A percentile compares a stretch with the other conserved stretches of the same genome.
Conservation (phyloP, 2,797 vertebrate species). For the Eupleurogrammus muticus region DNA sequence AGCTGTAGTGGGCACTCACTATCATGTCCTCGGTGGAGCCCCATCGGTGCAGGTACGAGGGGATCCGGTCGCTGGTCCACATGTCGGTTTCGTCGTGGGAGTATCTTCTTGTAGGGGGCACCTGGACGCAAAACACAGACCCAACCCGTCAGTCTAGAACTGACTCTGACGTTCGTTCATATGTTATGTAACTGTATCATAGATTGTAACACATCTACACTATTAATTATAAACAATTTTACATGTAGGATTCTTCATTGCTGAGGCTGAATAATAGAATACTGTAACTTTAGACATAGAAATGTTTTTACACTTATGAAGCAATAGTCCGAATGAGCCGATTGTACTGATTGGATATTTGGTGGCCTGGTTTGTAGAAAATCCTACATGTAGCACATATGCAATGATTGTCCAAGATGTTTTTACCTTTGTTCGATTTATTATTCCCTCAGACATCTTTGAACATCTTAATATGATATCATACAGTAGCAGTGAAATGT, state of each 20-base stretch:
- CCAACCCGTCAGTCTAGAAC: conserved; percentile 40
- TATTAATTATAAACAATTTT: conserved; percentile 16
- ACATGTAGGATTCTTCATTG: conserved; percentile 56
- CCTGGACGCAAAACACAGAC: conserved; percentile 84
- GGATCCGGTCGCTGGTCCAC: conserved; percentile 89
- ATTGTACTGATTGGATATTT: background rate
- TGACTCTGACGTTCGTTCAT: background rate
- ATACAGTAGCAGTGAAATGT: background rate
- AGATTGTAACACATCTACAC: conserved; percentile 1
- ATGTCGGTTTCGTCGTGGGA: conserved; percentile 95
- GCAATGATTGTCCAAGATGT: conserved; percentile 1
- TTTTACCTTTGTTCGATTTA: conserved; percentile 1
- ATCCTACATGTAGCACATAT: conserved; percentile 58
- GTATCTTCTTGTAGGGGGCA: conserved; percentile 93
- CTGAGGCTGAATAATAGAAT: conserved; percentile 7
- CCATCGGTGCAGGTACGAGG: conserved; percentile 90
- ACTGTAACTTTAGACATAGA: background rate
- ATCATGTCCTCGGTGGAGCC: conserved; percentile 91
- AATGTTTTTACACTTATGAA: conserved; percentile 1
- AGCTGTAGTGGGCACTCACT: conserved; percentile 85
- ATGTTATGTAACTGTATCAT: conserved; percentile 13
- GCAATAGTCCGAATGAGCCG: conserved; percentile 5
- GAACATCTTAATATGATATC: conserved; percentile 4
- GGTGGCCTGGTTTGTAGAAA: conserved; percentile 7
- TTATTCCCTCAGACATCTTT: conserved; percentile 34